phyloP scores from a whole-genome alignment of 2,113 vertebrate species.

The Suncus etruscus region DNA sequence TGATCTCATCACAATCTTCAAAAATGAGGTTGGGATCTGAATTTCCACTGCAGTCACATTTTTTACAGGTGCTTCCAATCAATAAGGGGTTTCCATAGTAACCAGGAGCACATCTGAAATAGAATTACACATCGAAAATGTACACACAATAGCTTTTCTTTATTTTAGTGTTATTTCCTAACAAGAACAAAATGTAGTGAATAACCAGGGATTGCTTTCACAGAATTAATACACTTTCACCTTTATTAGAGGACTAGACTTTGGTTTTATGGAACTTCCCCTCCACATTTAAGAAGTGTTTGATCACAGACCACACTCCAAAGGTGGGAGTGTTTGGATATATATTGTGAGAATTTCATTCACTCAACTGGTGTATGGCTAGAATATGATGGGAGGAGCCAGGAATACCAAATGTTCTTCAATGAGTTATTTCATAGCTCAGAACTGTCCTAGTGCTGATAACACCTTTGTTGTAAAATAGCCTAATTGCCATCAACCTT shows the following conservation, averaged over 20 bases:
- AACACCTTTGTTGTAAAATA: background rate
- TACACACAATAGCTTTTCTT: background rate
- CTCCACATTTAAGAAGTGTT: background rate
- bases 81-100: constrained; percentile 96
- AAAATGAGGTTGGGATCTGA: constrained; percentile 98
- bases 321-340: background rate
- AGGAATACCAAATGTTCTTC: background rate
- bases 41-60: constrained; percentile 97
- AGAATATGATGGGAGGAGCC: background rate
- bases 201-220: background rate
- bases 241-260: background rate
- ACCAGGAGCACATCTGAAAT: constrained; percentile 95
- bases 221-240: background rate
- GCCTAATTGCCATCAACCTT: background rate
- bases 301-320: background rate
- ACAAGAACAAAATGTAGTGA: background rate
- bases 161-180: constrained; percentile 20
- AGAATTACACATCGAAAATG: constrained; percentile 54
- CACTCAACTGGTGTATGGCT: background rate
- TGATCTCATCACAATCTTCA: constrained; percentile 96
- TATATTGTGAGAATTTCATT: background rate
- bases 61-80: constrained; percentile 92
- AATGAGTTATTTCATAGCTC: background rate
- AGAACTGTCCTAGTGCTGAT: background rate
- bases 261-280: constrained; percentile 8